These are phyloP conservation scores for Latrodectus elegans DNA, from an alignment of 2,888 invertebrate species.

Conservation along the genomic window DNA sequence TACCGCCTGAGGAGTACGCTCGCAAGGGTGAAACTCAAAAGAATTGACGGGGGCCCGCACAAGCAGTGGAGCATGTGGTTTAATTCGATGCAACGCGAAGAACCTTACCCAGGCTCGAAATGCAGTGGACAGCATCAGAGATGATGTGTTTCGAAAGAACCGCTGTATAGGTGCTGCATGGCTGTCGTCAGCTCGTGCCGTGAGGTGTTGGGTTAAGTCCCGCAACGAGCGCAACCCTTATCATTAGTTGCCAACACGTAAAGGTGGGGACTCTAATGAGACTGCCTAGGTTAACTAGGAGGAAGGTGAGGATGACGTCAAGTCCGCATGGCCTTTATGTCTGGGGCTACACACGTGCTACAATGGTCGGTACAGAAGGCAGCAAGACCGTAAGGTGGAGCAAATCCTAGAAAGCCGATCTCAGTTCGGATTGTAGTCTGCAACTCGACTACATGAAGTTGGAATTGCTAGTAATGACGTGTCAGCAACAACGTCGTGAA, in stretches of 20 bases:
- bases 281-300: conserved; percentile 73
- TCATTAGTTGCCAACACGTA: conserved; percentile 63
- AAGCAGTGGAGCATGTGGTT: conserved; percentile 3
- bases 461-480: conserved; percentile 74
- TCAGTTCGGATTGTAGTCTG: conserved; percentile 69
- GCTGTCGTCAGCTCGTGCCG: conserved; percentile 3
- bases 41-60: conserved; percentile 1
- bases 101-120: neutral
- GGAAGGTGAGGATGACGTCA: conserved; percentile 74
- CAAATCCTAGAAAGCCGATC: conserved; percentile 72
- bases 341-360: conserved; percentile 74
- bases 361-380: conserved; percentile 73
- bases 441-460: conserved; percentile 73
- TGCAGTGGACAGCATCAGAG: neutral
- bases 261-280: conserved; percentile 72
- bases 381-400: conserved; percentile 72
- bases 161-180: neutral
- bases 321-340: conserved; percentile 73
- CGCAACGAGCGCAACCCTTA: conserved; percentile 68
- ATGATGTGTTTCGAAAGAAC: neutral
- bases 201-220: conserved; percentile 39
- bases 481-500: conserved; percentile 74
- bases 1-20: neutral
- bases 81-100: neutral
- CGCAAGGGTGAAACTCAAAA: neutral